Percentiles rank a stretch among this genome's conserved stretches.
phyloP scores from a whole-genome alignment of 1,140 invertebrate genomes.

The Eufriesea mexicana region DNA sequence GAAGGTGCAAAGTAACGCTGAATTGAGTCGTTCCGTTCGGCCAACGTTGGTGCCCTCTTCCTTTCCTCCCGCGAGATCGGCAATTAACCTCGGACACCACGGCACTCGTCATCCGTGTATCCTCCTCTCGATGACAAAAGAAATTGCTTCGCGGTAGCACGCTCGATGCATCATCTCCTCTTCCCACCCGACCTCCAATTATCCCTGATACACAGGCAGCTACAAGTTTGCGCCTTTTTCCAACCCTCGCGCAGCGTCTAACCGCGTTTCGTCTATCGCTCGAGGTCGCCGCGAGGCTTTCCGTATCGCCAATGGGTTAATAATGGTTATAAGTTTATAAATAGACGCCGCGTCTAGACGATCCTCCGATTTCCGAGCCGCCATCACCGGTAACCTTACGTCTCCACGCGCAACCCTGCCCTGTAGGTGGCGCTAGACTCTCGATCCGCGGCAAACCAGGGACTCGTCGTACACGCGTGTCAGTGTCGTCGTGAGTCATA shows the following conservation, averaged over 20 bases:
- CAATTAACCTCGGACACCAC: neutral
- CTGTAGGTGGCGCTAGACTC: no score
- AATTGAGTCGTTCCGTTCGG: slow-evolving; percentile 33
- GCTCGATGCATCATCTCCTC: no score
- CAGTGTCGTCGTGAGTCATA: slow-evolving; percentile 14
- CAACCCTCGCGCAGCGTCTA: neutral
- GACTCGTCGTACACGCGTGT: neutral
- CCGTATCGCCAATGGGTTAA: slow-evolving; percentile 34
- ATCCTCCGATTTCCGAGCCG: no score
- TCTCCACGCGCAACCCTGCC: no score
- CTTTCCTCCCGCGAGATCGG: neutral
- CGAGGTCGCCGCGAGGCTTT: slow-evolving; percentile 31
- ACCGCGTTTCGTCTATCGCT: slow-evolving; percentile 32
- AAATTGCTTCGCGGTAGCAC: neutral
- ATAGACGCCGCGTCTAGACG: slow-evolving; percentile 2
- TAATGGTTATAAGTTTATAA: slow-evolving; percentile 34
- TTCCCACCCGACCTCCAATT: neutral
- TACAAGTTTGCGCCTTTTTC: slow-evolving; percentile 2
- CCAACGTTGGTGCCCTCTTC: neutral
- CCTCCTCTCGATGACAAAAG: neutral
- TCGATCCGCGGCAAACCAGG: no score
- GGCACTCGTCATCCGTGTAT: neutral
- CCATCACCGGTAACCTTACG: no score
- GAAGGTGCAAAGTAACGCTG: slow-evolving; percentile 2
- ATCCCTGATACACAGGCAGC: no score